Evolutionary conservation across 2,113 vertebrate species (phyloP).

Genomic region (Siniperca knerii): DNA sequence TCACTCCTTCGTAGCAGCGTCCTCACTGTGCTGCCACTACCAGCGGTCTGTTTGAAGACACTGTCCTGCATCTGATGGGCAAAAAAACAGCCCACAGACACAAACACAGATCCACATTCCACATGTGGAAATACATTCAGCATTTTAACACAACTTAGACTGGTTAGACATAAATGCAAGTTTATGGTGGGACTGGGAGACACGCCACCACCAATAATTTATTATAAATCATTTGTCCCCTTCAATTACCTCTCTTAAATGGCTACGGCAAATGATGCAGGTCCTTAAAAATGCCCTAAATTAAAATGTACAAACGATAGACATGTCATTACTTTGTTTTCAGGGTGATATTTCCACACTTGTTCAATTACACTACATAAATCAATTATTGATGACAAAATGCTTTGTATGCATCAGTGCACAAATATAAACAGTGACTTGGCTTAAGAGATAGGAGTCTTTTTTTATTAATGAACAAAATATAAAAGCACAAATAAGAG

Average conservation of each 20-base stretch:
- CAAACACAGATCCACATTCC: conserved; percentile 19
- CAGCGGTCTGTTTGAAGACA: conserved; percentile 31
- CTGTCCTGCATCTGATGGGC: conserved; percentile 11
- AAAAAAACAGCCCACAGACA: conserved; percentile 27
- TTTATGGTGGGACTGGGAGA: background rate
- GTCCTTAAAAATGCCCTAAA: background rate
- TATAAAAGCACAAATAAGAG: no score
- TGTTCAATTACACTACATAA: no score
- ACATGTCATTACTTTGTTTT: background rate
- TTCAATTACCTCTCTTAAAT: background rate
- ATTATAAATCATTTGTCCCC: background rate
- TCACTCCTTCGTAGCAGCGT: conserved; percentile 21
- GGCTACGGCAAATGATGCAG: background rate
- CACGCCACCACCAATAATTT: background rate
- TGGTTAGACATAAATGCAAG: background rate
- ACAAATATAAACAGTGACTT: background rate
- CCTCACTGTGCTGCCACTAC: conserved; percentile 48
- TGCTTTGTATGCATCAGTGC: background rate
- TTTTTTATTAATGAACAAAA: no score
- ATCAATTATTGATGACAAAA: background rate
- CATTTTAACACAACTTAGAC: background rate
- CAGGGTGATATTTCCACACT: background rate
- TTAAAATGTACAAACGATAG: no score
- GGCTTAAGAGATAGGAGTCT: no score
- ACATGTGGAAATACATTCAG: no score